Base-by-base conservation (phyloP, 2,113 vertebrate genomes). In the Cercocebus atys region DNA sequence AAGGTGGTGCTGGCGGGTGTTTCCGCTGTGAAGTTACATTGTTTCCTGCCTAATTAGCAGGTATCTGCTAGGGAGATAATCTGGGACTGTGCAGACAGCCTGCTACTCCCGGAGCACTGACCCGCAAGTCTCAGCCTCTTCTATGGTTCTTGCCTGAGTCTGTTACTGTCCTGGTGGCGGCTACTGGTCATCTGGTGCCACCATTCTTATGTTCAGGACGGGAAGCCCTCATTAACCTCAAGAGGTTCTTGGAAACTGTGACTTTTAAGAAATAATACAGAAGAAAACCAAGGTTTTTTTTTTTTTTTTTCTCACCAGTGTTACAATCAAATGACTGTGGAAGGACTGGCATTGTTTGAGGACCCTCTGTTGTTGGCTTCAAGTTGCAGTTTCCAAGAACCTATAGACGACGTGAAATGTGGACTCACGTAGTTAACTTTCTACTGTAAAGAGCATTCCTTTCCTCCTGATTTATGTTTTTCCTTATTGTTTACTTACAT, bases 191-290 rank as follows among this genome's bases (percentile, higher is more conserved):
- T 35, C 47, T 14, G 1, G 35, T 38, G 47, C 61, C 0, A 13
- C 12, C 16, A 0, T 1, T n/a, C 45, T 27, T 8, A 1, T 4
- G 8, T 8, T 25, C 27, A 6, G 32, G 27, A 64, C 5, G 12
- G 61, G 61, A 64, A 32, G 61, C 61, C 27, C 27, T 64, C 27
- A 30, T 64, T 5, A 32, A 27, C 61, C 61, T 64, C 61, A 64
- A 30, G 61, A 64, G 12, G 27, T 32, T 64, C 27, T 64, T 64
- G 61, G 61, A 64, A 64, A 64, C 61, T 32, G 59, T 11, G 61
- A 64, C 61, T 30, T 64, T 30, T 32, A 64, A 64, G 61, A 64
- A 64, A 30, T 64, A 64, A 64, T 64, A 30, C 61, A 14, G 61
- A 64, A 32, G 5, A 14, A 64, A 32, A 64, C 61, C 61, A 64